A percentile compares a stretch with the other conserved stretches of the same genome.
These are phyloP conservation scores for Cerceris ruficornis DNA, from an alignment of 2,888 invertebrate genomes.

Conservation along the genomic window DNA sequence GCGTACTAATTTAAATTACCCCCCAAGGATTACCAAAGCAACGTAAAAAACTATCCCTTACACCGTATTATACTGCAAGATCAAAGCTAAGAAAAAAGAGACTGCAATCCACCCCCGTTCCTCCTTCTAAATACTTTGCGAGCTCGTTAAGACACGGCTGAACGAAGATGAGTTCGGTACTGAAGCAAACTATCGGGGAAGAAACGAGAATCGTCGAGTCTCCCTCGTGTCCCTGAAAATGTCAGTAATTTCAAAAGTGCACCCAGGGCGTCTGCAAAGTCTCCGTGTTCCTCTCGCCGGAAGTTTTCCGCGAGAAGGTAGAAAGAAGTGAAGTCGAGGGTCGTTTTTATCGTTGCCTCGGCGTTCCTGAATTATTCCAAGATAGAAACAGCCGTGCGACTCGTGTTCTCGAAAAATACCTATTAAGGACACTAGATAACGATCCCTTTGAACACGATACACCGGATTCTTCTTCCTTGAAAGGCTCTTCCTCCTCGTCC, in stretches of 20 bases:
- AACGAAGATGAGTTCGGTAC: no score
- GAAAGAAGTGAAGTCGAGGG: background rate
- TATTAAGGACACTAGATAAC: conserved; percentile 23
- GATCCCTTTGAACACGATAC: conserved; percentile 12
- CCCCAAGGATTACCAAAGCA: no score
- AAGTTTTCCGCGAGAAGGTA: background rate
- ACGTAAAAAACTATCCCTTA: no score
- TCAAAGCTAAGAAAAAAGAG: no score
- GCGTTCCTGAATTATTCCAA: conserved; percentile 6
- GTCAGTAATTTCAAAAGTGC: background rate
- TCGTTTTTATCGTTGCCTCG: conserved; percentile 4
- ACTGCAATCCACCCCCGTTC: no score
- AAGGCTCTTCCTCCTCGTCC: background rate
- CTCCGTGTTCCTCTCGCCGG: background rate
- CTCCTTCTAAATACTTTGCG: no score
- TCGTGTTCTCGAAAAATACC: conserved; percentile 15
- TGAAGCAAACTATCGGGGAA: no score
- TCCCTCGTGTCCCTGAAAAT: background rate
- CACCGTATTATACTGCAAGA: no score
- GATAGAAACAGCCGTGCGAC: background rate
- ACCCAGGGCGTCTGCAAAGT: background rate
- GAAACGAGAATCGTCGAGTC: no score
- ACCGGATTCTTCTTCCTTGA: background rate
- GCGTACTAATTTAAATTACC: no score
- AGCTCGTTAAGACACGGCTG: no score